These are phyloP conservation scores for Luperina testacea DNA, from an alignment of 2,888 invertebrate genomes.

Conservation along the genomic window DNA sequence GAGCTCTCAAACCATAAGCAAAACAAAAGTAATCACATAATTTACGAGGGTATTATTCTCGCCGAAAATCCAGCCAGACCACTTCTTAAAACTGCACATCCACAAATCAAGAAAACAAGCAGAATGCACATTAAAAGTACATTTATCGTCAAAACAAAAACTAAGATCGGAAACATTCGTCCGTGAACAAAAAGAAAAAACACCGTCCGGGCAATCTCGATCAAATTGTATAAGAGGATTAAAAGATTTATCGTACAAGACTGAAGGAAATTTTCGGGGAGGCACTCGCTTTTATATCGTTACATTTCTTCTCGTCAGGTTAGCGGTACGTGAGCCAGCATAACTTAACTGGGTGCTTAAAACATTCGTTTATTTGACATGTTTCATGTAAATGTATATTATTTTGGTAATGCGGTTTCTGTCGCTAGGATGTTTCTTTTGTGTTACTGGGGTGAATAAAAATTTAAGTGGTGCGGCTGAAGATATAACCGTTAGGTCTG, in stretches of 20 bases:
- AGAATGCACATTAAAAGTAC: conserved; percentile 68
- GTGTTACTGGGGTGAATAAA: conserved; percentile 48
- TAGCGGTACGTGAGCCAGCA: conserved; percentile 72
- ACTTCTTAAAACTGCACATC: conserved; percentile 62
- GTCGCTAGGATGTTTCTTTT: conserved; percentile 60
- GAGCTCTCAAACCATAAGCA: conserved; percentile 35
- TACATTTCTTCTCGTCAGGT: conserved; percentile 80
- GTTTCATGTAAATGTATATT: conserved; percentile 78
- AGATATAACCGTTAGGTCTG: conserved; percentile 37
- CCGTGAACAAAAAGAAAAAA: conserved; percentile 66
- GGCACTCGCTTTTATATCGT: conserved; percentile 84
- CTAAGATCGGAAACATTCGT: conserved; percentile 73
- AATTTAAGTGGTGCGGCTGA: conserved; percentile 32
- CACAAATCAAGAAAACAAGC: conserved; percentile 62
- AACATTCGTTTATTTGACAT: conserved; percentile 73
- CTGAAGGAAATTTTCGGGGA: conserved; percentile 85
- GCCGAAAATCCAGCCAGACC: conserved; percentile 45
- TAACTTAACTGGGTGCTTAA: conserved; percentile 71
- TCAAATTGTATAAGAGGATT: conserved; percentile 89
- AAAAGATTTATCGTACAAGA: conserved; percentile 88
- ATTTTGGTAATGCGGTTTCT: conserved; percentile 67
- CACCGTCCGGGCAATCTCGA: conserved; percentile 82
- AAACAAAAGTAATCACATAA: conserved; percentile 53
- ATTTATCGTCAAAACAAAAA: conserved; percentile 72
- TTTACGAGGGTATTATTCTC: conserved; percentile 51